Evolutionary conservation across 2,113 vertebrate genomes (phyloP).

Genomic region (Chaetorhynchus papuensis): DNA sequence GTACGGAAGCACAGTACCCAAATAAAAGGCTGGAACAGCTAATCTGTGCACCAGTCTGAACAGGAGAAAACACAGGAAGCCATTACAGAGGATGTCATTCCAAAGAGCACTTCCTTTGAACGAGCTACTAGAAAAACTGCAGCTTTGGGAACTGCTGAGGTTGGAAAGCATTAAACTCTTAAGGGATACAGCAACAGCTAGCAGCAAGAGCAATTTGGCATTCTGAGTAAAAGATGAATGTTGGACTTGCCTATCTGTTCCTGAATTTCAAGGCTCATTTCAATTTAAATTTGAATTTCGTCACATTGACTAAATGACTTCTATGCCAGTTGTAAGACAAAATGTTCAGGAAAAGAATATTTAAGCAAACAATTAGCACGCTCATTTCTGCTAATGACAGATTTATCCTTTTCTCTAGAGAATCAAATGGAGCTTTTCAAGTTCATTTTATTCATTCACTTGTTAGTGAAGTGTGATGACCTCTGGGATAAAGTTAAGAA

Average conservation of each 20-base stretch:
- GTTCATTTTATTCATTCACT: slow-evolving; percentile 23
- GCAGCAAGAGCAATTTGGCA: not conserved
- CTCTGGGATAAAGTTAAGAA: not conserved
- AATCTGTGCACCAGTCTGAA: not conserved
- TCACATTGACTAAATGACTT: slow-evolving; percentile 33
- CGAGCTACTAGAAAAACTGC: not conserved
- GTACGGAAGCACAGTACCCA: not conserved
- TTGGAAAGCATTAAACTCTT: slow-evolving; percentile 15
- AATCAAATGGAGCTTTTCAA: slow-evolving; percentile 17
- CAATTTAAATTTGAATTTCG: slow-evolving; percentile 14
- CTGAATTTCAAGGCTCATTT: slow-evolving; percentile 46
- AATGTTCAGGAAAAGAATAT: slow-evolving; percentile 40
- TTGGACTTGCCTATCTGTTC: not conserved
- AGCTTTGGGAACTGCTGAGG: not conserved
- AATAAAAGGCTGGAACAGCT: not conserved
- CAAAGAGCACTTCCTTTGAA: not conserved
- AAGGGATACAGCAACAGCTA: not conserved
- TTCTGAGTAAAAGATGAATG: slow-evolving; percentile 3
- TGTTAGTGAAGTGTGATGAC: not conserved
- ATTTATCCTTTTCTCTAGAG: slow-evolving; percentile 8
- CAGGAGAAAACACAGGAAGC: not conserved
- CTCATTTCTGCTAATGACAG: slow-evolving; percentile 15
- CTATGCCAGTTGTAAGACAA: not conserved
- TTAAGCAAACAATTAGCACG: slow-evolving; percentile 35
- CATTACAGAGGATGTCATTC: not conserved